phyloP scores from a whole-genome alignment of 2,113 vertebrate genomes.

The Cepphus grylle region DNA sequence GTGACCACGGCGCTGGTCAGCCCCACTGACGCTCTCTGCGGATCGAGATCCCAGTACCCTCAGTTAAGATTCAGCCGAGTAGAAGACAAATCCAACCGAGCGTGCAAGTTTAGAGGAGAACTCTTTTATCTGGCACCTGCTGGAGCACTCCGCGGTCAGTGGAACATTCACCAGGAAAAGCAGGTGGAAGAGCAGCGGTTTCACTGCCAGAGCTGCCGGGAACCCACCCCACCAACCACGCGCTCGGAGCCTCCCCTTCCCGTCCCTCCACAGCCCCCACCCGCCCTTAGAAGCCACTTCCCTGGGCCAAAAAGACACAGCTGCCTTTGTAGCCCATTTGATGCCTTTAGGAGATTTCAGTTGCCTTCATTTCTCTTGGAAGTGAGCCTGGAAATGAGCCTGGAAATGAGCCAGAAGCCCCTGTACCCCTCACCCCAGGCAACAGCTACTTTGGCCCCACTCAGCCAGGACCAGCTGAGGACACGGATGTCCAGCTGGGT shows the following conservation, averaged over 20 bases:
- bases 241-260: not conserved
- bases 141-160: not conserved
- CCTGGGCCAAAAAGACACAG: not conserved
- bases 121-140: not conserved
- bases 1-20: fast-evolving
- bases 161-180: fast-evolving
- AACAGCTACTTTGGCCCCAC: not conserved
- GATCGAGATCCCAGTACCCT: fast-evolving
- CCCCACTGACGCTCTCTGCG: fast-evolving
- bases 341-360: not conserved
- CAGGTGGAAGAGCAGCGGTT: not conserved
- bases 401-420: not conserved
- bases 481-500: not conserved
- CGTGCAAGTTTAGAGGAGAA: fast-evolving
- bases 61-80: not conserved
- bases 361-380: not conserved
- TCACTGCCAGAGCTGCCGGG: not conserved
- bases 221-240: fast-evolving
- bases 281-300: fast-evolving
- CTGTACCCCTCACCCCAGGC: not conserved
- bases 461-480: not conserved
- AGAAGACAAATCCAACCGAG: not conserved
- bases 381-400: not conserved
- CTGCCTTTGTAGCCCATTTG: not conserved
- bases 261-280: fast-evolving